Evolutionary conservation across 2,113 vertebrate species (phyloP).

Genomic region (Serinus canaria): DNA sequence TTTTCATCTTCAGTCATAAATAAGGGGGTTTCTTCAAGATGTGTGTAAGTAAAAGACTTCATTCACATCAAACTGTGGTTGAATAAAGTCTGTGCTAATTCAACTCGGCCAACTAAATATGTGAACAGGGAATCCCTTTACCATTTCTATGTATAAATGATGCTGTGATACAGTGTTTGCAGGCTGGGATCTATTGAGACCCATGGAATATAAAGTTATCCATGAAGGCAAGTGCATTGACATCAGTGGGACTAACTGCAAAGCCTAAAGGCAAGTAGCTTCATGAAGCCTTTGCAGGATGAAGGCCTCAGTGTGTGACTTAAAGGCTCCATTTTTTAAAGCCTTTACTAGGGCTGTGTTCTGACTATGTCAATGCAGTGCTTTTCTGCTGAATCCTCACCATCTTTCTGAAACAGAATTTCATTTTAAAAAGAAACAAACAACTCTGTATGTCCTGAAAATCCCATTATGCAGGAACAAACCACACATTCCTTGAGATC

Average conservation of each 20-base stretch:
- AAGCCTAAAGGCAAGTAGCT: neutral
- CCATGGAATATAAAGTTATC: neutral
- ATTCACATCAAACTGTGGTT: neutral
- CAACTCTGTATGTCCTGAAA: neutral
- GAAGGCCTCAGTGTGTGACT: neutral
- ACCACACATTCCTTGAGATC: neutral
- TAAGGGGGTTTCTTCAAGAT: neutral
- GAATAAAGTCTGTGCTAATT: neutral
- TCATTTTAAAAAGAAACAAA: neutral
- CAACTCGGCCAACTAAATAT: neutral
- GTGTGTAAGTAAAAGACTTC: neutral
- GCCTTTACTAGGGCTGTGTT: neutral
- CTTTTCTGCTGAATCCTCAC: neutral
- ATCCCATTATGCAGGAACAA: neutral
- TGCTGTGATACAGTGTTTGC: neutral
- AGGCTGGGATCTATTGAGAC: neutral
- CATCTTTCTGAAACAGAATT: neutral
- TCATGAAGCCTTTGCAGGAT: neutral
- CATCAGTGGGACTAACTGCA: neutral
- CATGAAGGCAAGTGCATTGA: neutral
- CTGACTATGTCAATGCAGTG: neutral
- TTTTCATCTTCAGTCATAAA: neutral
- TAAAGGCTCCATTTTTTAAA: neutral
- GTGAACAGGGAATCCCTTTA: neutral
- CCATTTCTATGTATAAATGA: neutral